Base-by-base conservation (phyloP, 2,113 vertebrate genomes). In the Paradoxurus hermaphroditus region DNA sequence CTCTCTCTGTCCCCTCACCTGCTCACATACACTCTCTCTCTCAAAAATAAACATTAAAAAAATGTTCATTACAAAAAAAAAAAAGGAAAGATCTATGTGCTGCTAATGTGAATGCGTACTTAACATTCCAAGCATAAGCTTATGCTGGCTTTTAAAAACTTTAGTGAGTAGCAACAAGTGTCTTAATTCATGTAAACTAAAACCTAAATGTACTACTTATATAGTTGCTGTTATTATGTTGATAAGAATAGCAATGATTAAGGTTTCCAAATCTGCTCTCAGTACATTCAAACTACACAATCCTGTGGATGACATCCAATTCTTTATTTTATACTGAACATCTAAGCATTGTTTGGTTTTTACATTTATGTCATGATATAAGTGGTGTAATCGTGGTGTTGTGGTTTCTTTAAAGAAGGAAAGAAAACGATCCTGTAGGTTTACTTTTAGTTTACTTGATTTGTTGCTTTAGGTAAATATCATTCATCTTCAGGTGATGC, bases 401-500 rank as follows among this genome's bases (percentile, higher is more conserved):
- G 19, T 81, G 39, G 56, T 90, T 96, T 96, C 53, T 46, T 89
- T 91, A 11, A 73, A n/a, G 41, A 81, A 94, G n/a, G 29, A 89
- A 89, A 93, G 90, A 29, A 97, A 91, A 39, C 59, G 25, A 85
- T 46, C 39, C 13, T 72, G 89, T 59, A 92, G 34, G 4, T 87
- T 81, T 89, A 88, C 49, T 94, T 91, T 84, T 91, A 91, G 39
- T 92, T 59, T 81, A 87, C 34, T 81, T 95, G 44, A 53, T 63
- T 93, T 90, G 6, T 82, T 95, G 46, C 25, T 96, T 92, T 82
- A 63, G 15, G 14, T 92, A 75, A 92, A 97, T 87, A 65, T 84
- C 51, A 46, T 84, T 96, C 25, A 65, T 90, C 8, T 90, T 39
- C 25, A 79, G 7, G 53, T 93, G 25, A 81, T 94, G 16, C 8